Evolutionary conservation across 2,113 vertebrate genomes (phyloP), one percentile per base, ranked within the genome.

Genomic region (Tachysurus vachellii): DNA sequence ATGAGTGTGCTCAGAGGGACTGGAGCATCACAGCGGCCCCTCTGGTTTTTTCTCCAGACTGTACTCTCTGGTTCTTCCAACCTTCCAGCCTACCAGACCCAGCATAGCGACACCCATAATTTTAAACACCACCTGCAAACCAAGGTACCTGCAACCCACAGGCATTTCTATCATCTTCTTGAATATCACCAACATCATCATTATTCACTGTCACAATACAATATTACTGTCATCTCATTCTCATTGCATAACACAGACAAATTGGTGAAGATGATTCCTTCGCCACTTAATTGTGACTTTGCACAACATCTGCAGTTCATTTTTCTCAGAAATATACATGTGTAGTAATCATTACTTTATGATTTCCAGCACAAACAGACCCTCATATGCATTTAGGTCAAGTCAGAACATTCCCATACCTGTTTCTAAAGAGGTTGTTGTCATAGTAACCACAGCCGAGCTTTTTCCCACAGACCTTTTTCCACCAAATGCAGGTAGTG

Each of bases 91-190:
- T 90, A 95, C 92, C 57, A 97, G 81, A 50, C 92, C 87, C 1
- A 99, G 94, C n/a, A 99, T 92, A 64, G 95, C 0, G 0, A 96
- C 90, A 17, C 98, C 98, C 91, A 96, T 88, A 7, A 93, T 86
- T 91, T 99, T 99, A 92, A 96, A 99, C 12, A 93, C 94, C 92
- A 99, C 88, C 92, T 98, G 97, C 85, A 99, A 93, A 80, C 98
- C 98, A 87, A 99, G 89, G 89, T 96, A 99, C 88, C 98, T 99
- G 94, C 14, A 59, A 80, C n/a, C 50, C 71, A 84, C 36, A 80
- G 10, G 2, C 57, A 77, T 76, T 17, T 80, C 28, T 16, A 54
- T 80, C 28, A 77, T 68, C 70, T 68, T 84, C 16, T 57, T 59
- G 3, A 36, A 56, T 10, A 80, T 36, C 53, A 31, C 13, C 31